Conservation (phyloP, 2,113 vertebrate species). For the Clarias batrachus region DNA sequence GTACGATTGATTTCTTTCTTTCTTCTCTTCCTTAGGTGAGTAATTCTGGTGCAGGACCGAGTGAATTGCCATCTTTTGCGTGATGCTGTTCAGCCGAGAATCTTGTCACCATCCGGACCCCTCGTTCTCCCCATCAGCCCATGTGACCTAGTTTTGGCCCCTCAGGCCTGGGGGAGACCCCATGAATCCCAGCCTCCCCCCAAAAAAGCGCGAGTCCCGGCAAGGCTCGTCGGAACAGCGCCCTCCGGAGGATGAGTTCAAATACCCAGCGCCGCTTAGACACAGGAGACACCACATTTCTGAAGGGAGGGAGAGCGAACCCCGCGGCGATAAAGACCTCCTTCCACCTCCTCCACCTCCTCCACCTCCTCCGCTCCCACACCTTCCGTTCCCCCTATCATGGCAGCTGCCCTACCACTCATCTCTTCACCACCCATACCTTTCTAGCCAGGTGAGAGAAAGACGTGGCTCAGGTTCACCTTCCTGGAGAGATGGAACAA, state of each 20-base stretch:
- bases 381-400: constrained; percentile 56
- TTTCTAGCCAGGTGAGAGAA: constrained; percentile 63
- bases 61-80: constrained; percentile 60
- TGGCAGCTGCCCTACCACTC: constrained; percentile 70
- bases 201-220: constrained; percentile 78
- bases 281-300: constrained; percentile 54
- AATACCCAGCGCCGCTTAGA: constrained; percentile 71
- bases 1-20: constrained; percentile 14
- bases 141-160: constrained; percentile 77
- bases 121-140: constrained; percentile 72
- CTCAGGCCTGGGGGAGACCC: constrained; percentile 72
- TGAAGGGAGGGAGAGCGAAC: constrained; percentile 64
- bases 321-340: constrained; percentile 52
- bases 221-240: constrained; percentile 68
- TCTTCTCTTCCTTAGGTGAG: constrained; percentile 59
- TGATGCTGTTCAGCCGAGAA: constrained; percentile 69
- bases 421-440: constrained; percentile 63
- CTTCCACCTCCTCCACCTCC: constrained; percentile 60
- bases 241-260: constrained; percentile 70
- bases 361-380: constrained; percentile 62
- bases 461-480: constrained; percentile 65
- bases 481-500: constrained; percentile 71
- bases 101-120: constrained; percentile 64
- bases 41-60: constrained; percentile 50
- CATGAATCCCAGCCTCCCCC: constrained; percentile 81